Conservation (phyloP, 2,113 vertebrate species). For the Peromyscus leucopus region DNA sequence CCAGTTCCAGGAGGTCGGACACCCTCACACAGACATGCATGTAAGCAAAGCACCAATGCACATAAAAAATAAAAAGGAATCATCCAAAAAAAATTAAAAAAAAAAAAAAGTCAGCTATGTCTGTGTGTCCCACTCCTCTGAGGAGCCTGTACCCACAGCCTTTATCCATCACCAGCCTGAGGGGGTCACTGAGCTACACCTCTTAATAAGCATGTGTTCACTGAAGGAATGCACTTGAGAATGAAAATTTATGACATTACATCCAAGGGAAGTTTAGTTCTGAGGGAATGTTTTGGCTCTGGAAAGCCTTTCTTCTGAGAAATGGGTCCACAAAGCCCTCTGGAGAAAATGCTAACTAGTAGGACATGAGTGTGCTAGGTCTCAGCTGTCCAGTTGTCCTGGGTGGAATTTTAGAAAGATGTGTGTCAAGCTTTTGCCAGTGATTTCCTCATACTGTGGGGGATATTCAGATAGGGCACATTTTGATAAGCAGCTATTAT, state of each 20-base stretch:
- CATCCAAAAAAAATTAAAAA: background rate
- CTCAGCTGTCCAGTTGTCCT: background rate
- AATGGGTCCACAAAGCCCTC: background rate
- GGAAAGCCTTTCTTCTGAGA: background rate
- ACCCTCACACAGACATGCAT: background rate
- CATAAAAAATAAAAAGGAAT: background rate
- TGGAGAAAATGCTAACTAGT: background rate
- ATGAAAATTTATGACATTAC: background rate
- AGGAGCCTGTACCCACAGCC: rapidly evolving
- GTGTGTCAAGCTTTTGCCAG: background rate
- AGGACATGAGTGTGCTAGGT: background rate
- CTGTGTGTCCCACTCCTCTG: rapidly evolving
- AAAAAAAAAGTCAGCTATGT: background rate
- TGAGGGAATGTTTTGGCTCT: too few relatives aligned
- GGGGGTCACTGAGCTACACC: too few relatives aligned
- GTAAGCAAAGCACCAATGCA: background rate
- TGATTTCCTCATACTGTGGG: background rate
- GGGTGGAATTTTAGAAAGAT: background rate
- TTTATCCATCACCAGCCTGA: rapidly evolving
- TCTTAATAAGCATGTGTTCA: background rate
- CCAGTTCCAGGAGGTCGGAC: background rate
- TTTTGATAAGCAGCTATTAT: background rate
- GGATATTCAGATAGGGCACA: background rate
- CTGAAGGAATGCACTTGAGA: background rate
- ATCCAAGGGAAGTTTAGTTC: background rate